These are phyloP conservation scores for Sphaeridia pumilis DNA, from an alignment of 2,888 invertebrate genomes.

Conservation along the genomic window DNA sequence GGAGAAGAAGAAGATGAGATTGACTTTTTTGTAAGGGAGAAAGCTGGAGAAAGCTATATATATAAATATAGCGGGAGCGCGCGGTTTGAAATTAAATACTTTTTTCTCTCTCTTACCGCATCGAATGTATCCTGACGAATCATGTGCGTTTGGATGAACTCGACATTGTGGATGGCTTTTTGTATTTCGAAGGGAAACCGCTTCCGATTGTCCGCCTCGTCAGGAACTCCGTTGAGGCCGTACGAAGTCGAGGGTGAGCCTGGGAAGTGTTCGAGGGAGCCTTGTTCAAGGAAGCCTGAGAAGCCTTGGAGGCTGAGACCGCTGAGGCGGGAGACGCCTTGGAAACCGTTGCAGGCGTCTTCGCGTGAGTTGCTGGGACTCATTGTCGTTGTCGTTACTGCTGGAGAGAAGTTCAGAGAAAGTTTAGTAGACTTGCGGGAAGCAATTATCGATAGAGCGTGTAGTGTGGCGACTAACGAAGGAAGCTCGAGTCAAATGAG, in stretches of 20 bases:
- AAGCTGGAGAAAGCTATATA: no score
- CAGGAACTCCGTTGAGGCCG: slow-evolving; percentile 33
- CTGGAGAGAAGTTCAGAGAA: no score
- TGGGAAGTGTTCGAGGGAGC: slow-evolving; percentile 35
- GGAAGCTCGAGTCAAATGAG: no score
- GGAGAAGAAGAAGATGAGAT: not conserved
- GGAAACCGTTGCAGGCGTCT: slow-evolving; percentile 36
- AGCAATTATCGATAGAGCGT: no score
- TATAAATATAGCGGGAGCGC: no score
- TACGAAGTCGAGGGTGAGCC: slow-evolving; percentile 34
- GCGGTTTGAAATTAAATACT: no score
- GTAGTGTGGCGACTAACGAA: no score
- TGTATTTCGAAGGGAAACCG: slow-evolving; percentile 87
- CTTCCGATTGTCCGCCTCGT: slow-evolving; percentile 42
- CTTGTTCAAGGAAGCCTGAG: slow-evolving; percentile 34
- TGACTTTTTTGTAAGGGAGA: no score
- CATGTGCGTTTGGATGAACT: slow-evolving; percentile 91
- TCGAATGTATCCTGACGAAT: slow-evolving; percentile 89
- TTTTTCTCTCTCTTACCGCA: slow-evolving; percentile 76
- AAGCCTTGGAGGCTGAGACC: slow-evolving; percentile 35
- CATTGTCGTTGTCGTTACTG: slow-evolving; percentile 10
- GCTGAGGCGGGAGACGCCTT: slow-evolving; percentile 36
- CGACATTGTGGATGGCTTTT: slow-evolving; percentile 85
- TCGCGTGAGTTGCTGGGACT: slow-evolving; percentile 33
- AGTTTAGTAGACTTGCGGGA: no score